A percentile compares a stretch with the other conserved stretches of the same genome.
Evolutionary conservation across 1,140 invertebrate species (phyloP).

Genomic region (Diorhabda sublineata): DNA sequence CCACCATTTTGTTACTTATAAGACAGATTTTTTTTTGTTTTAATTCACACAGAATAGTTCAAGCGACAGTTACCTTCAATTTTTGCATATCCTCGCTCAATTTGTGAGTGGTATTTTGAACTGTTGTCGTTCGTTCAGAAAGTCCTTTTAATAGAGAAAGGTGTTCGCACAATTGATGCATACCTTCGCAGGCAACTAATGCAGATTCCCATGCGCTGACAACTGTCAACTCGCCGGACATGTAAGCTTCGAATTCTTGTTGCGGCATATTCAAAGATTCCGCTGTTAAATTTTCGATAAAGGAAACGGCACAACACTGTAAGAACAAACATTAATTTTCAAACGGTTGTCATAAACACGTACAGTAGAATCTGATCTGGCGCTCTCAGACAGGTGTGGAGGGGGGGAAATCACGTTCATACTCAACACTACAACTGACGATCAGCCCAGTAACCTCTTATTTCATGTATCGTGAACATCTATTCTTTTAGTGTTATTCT

Average conservation of each 20-base stretch:
- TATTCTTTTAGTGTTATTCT: no score
- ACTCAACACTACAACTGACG: no score
- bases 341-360: no score
- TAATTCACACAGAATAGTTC: neutral
- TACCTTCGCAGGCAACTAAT: slow-evolving; percentile 69
- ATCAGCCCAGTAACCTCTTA: no score
- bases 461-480: no score
- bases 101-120: slow-evolving; percentile 55
- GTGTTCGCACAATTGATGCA: slow-evolving; percentile 68
- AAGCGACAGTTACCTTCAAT: slow-evolving; percentile 54
- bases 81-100: slow-evolving; percentile 63
- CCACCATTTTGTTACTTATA: no score
- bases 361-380: no score
- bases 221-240: slow-evolving; percentile 83
- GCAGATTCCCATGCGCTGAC: slow-evolving; percentile 72
- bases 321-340: slow-evolving; percentile 37
- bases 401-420: no score
- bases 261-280: slow-evolving; percentile 89
- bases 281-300: slow-evolving; percentile 93
- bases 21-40: no score
- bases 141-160: slow-evolving; percentile 62
- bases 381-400: no score
- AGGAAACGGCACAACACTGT: slow-evolving; percentile 94
- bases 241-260: slow-evolving; percentile 91
- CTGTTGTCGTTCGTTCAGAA: slow-evolving; percentile 55